Base-by-base conservation (phyloP, 2,113 vertebrate species). In the Leucopsar rothschildi region DNA sequence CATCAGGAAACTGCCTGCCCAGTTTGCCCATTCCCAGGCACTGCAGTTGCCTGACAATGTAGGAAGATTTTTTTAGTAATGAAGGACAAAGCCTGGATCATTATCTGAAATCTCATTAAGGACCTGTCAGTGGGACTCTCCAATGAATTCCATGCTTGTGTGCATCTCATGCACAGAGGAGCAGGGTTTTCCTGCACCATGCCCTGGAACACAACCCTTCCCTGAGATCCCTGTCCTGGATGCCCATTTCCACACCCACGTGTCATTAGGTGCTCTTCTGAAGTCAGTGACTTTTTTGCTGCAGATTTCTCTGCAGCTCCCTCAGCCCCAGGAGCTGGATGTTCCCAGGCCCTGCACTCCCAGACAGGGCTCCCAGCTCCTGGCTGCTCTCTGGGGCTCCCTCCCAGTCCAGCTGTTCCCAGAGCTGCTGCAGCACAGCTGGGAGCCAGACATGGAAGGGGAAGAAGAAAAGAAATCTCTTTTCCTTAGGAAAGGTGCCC, bases 311-410 rank as follows among this genome's bases (percentile, higher is more conserved):
- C 47, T 4, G 4, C 69, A 3, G 21, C 65, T 78, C 33, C 23
- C 47, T 15, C 75, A 66, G 73, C 31, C 39, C 9, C 57, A 6
- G 89, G n/a, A 50, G n/a, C 52, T 55, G 52, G 79, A 7, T 52
- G 75, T 16, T 63, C 25, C 52, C 37, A 8, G 10, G 24, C 18
- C 24, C 23, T 23, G 13, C 3, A 0, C 11, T 44, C 17, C 85
- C 16, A 1, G 8, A 8, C 1, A 2, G 57, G 16, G 5, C 8
- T 45, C n/a, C 31, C 47, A 9, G 2, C 45, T 45, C 45, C 0
- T 0, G 6, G 63, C 39, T 55, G 37, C 55, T 47, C 57, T 2
- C 69, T 2, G 47, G 25, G n/a, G 11, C 20, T 39, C 40, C 12
- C 17, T 39, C 12, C 37, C 20, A 29, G 44, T 56, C 37, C 70